Conservation (phyloP, 1,140 invertebrate genomes). For the Brachionus paranguensis region DNA sequence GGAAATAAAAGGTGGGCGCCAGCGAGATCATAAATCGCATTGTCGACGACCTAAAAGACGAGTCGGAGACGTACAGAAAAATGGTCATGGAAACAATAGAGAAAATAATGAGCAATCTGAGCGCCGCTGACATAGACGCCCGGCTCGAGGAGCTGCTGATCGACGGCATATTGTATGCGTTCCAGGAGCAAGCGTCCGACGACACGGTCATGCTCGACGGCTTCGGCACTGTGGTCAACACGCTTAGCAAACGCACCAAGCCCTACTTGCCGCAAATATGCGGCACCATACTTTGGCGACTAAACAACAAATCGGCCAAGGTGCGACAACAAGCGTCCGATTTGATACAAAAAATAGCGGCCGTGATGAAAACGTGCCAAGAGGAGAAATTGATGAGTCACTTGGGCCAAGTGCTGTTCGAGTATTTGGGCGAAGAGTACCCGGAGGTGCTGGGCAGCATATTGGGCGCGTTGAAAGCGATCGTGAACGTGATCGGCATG, state of each 20-base stretch:
- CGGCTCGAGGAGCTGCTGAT: constrained; percentile 95
- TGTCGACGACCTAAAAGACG: constrained; percentile 97
- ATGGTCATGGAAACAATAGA: constrained; percentile 99
- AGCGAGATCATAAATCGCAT: constrained; percentile 97
- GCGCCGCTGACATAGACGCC: constrained; percentile 94
- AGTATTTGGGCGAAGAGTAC: constrained; percentile 98
- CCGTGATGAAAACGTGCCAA: constrained; percentile 98
- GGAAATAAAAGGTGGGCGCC: constrained; percentile 64
- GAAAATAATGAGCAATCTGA: constrained; percentile 92
- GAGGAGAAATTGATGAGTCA: constrained; percentile 92
- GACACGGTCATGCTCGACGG: constrained; percentile 99
- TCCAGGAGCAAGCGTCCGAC: constrained; percentile 99
- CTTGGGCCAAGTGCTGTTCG: constrained; percentile 96
- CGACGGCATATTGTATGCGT: constrained; percentile 97
- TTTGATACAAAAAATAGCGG: constrained; percentile 92
- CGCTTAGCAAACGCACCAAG: constrained; percentile 91
- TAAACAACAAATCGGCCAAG: constrained; percentile 99
- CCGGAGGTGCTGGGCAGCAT: constrained; percentile 98
- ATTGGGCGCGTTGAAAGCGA: constrained; percentile 91
- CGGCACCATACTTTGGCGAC: constrained; percentile 96
- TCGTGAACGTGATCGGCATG: constrained; percentile 99
- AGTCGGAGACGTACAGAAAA: constrained; percentile 98
- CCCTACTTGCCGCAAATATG: constrained; percentile 98
- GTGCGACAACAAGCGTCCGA: constrained; percentile 98
- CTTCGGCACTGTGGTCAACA: constrained; percentile 97